Base-by-base conservation (phyloP, 2,888 invertebrate species). In the Zelleria hepariella region DNA sequence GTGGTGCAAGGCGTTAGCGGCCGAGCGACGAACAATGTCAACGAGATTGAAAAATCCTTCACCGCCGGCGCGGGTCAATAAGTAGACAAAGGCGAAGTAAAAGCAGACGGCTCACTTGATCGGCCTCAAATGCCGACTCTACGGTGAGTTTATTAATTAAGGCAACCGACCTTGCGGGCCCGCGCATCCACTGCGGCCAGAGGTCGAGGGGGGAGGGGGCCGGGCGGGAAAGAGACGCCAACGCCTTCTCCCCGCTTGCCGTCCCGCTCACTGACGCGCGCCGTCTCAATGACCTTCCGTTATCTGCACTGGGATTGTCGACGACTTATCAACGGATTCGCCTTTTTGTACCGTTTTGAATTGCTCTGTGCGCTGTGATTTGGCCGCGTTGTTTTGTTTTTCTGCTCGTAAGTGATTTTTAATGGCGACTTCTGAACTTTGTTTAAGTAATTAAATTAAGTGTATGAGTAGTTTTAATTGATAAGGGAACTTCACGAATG, bases 71-170 rank as follows among this genome's bases (percentile, higher is more conserved):
- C 79, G 83, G 86, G 83, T 86, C 85, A 86, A 86, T 84, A 85
- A 79, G 80, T 84, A 87, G 86, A 86, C 86, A 87, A 86, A 86
- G 85, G 79, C 81, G 78, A 78, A 77, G 75, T 79, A 79, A 83
- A 82, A 85, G 83, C 81, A 83, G 81, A 80, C 80, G 82, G 73
- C 76, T 79, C 82, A 81, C 83, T 58, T 72, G 77, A 86, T 86
- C 86, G 85, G 83, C 82, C 84, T 87, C 86, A 86, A 86, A 88
- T 87, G 86, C 58, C 49, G 26, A 58, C 84, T 87, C 86, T 83
- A 87, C 86, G 83, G 82, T 82, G 86, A 83, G 86, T 87, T 88
- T 87, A 88, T 88, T 88, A 88, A 88, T 88, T 88, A 88, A 86
- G 82, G 83, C 86, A 77, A 78, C 82, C 88, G 87, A 86, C 87